phyloP scores from a whole-genome alignment of 2,113 vertebrate species.

The Thymallus thymallus region DNA sequence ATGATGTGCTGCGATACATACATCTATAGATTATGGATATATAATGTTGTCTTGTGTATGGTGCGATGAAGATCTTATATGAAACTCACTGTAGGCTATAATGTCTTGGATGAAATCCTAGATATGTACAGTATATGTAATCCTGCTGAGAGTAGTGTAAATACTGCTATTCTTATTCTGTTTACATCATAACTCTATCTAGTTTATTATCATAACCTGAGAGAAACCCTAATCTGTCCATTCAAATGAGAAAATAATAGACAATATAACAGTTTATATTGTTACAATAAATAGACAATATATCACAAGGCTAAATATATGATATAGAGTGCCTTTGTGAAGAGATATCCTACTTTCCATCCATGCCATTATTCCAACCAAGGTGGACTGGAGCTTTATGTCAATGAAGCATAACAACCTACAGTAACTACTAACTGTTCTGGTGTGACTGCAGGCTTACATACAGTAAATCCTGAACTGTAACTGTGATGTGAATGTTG shows the following conservation, averaged over 20 bases:
- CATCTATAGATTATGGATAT: slow-evolving; percentile 21
- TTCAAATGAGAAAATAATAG: slow-evolving; percentile 15
- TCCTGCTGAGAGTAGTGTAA: slow-evolving; percentile 27
- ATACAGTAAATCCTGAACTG: slow-evolving; percentile 1
- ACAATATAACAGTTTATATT: no score
- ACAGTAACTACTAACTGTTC: slow-evolving; percentile 39
- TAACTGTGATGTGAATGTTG: neutral
- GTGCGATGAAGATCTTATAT: slow-evolving; percentile 74
- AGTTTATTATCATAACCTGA: slow-evolving; percentile 9
- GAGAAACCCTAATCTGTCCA: slow-evolving; percentile 12
- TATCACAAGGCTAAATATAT: slow-evolving; percentile 52
- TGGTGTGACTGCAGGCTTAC: slow-evolving; percentile 44
- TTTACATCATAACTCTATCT: neutral
- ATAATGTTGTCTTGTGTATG: slow-evolving; percentile 65
- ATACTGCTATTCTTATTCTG: slow-evolving; percentile 9
- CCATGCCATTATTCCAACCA: slow-evolving; percentile 47
- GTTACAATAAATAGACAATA: slow-evolving; percentile 15
- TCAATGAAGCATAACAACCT: slow-evolving; percentile 59
- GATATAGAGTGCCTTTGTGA: slow-evolving; percentile 59
- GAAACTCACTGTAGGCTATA: slow-evolving; percentile 69
- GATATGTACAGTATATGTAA: slow-evolving; percentile 43
- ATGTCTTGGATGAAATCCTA: slow-evolving; percentile 63
- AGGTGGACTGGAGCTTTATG: slow-evolving; percentile 44
- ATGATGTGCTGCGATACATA: slow-evolving; percentile 56
- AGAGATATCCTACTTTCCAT: slow-evolving; percentile 32